phyloP scores from a whole-genome alignment of 1,140 invertebrate species.

The Thaumatotibia leucotreta region DNA sequence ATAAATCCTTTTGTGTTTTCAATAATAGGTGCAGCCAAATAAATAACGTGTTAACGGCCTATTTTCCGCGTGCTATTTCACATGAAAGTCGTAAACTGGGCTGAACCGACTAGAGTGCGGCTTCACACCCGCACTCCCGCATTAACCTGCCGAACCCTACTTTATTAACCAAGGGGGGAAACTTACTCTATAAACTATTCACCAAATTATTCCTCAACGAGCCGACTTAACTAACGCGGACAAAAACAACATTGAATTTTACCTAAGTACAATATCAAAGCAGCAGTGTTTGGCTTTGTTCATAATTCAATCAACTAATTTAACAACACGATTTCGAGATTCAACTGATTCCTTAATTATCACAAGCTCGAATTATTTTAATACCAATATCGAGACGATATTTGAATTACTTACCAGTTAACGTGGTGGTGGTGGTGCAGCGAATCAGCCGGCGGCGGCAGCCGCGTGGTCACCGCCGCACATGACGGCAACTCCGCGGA shows the following conservation, averaged over 20 bases:
- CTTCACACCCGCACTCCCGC: background rate
- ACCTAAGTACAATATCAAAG: background rate
- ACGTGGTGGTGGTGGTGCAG: slow-evolving; percentile 36
- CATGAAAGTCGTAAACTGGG: slow-evolving; percentile 6
- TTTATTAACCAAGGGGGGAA: slow-evolving; percentile 6
- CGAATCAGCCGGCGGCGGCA: slow-evolving; percentile 47
- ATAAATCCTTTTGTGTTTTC: background rate
- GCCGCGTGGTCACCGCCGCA: slow-evolving; percentile 41
- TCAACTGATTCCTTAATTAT: background rate
- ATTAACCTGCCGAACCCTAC: slow-evolving; percentile 8
- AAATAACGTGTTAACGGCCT: slow-evolving; percentile 9
- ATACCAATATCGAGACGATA: background rate
- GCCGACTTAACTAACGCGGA: background rate
- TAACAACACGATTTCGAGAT: background rate
- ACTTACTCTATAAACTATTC: background rate
- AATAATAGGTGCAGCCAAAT: background rate
- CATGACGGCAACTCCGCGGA: slow-evolving; percentile 35
- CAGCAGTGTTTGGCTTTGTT: background rate
- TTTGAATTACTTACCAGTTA: slow-evolving; percentile 44
- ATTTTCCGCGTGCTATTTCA: background rate
- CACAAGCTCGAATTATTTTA: background rate
- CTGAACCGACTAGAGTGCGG: background rate
- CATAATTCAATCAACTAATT: too few relatives aligned
- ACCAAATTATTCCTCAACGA: background rate
- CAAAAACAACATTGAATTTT: background rate